A percentile compares a stretch with the other conserved stretches of the same genome.
Evolutionary conservation across 2,888 invertebrate genomes (phyloP).

Genomic region (Anoncus sp.): DNA sequence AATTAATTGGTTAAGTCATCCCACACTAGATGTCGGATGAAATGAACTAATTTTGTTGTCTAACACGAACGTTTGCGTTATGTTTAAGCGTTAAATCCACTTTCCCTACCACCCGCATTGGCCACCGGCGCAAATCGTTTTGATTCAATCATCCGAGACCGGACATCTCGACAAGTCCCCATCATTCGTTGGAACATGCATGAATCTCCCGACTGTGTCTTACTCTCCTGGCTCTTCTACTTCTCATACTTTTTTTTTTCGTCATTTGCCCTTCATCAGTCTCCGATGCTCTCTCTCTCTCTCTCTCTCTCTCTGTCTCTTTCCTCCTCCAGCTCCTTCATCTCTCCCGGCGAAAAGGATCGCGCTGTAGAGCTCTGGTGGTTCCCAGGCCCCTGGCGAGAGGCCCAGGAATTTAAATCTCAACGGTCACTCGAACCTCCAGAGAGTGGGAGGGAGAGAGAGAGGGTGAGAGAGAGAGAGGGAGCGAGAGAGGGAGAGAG

Average conservation of each 20-base stretch:
- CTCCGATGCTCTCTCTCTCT: conserved; percentile 39
- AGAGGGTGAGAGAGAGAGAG: conserved; percentile 28
- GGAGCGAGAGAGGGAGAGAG: conserved; percentile 35
- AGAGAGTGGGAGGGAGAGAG: conserved; percentile 42
- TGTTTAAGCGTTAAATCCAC: background rate
- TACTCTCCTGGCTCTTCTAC: conserved; percentile 37
- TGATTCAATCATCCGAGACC: conserved; percentile 33
- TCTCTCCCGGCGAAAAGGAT: conserved; percentile 52
- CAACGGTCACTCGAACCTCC: conserved; percentile 79
- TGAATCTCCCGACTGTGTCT: conserved; percentile 51
- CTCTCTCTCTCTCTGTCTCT: conserved; percentile 15
- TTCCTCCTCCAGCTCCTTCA: conserved; percentile 50
- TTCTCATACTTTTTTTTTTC: conserved; percentile 1
- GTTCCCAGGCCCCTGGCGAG: conserved; percentile 75
- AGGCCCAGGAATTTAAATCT: conserved; percentile 82
- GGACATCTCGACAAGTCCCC: conserved; percentile 40
- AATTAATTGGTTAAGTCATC: background rate
- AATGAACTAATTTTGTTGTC: background rate
- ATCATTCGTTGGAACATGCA: conserved; percentile 26
- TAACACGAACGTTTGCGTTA: background rate
- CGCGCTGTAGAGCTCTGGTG: conserved; percentile 47
- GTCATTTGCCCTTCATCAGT: conserved; percentile 55
- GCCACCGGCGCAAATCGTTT: conserved; percentile 34
- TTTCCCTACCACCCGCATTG: conserved; percentile 4
- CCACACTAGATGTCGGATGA: background rate